Conservation (phyloP, 2,888 invertebrate species). For the Zhuqinia jingwanae region DNA sequence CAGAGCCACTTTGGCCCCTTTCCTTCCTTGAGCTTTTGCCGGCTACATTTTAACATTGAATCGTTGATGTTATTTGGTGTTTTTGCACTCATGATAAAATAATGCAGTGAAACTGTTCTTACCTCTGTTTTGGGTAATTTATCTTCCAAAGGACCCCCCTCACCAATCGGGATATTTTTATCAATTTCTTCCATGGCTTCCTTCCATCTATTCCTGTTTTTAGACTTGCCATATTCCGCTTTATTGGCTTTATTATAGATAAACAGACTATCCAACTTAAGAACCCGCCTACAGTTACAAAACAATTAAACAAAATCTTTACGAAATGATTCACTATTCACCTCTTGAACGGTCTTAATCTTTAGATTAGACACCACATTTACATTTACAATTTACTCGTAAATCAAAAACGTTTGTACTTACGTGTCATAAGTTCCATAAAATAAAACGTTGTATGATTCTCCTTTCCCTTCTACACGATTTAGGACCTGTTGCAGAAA, state of each 20-base stretch:
- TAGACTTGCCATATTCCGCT: conserved; percentile 88
- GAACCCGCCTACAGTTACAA: conserved; percentile 87
- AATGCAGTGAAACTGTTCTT: too few species aligned
- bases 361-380: too few species aligned
- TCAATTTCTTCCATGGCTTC: conserved; percentile 95
- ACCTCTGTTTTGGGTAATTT: conserved; percentile 44
- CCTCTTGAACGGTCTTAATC: too few species aligned
- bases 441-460: conserved; percentile 91
- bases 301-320: too few species aligned
- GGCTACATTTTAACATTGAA: too few species aligned
- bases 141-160: conserved; percentile 58
- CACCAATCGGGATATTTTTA: conserved; percentile 83
- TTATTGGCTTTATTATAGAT: conserved; percentile 89
- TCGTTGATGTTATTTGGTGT: too few species aligned
- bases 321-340: too few species aligned
- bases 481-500: conserved; percentile 81
- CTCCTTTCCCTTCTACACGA: conserved; percentile 85
- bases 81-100: too few species aligned
- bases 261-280: conserved; percentile 93
- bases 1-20: conserved; percentile 69
- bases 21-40: conserved; percentile 50
- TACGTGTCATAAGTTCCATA: conserved; percentile 97
- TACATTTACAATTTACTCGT: too few species aligned
- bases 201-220: conserved; percentile 91
- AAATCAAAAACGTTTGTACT: too few species aligned